Conservation (phyloP, 1,140 invertebrate species). For the Gonioctena quinquepunctata region DNA sequence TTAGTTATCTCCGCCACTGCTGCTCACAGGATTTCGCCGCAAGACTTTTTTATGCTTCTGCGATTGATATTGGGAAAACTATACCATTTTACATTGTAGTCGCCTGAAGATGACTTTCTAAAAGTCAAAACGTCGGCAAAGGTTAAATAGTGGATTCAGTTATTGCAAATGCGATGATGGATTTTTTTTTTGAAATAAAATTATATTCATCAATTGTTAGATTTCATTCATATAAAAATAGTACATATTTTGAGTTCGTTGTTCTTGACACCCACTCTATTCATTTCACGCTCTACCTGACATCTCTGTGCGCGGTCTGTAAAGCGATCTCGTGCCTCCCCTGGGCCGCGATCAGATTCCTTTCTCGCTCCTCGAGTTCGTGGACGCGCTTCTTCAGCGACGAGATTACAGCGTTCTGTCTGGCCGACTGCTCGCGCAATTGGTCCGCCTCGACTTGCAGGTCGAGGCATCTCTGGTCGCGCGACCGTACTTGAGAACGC, state of each 20-base stretch:
- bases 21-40: too few relatives aligned
- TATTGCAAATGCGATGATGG: not conserved
- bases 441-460: conserved; percentile 71
- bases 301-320: conserved; percentile 73
- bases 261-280: conserved; percentile 76
- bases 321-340: conserved; percentile 71
- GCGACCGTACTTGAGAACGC: conserved; percentile 65
- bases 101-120: too few relatives aligned
- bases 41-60: too few relatives aligned
- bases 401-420: conserved; percentile 77
- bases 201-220: too few relatives aligned
- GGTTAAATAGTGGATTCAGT: too few relatives aligned
- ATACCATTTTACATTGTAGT: too few relatives aligned
- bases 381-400: conserved; percentile 78
- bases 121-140: too few relatives aligned
- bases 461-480: conserved; percentile 69
- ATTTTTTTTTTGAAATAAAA: too few relatives aligned
- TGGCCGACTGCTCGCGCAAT: conserved; percentile 75
- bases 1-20: too few relatives aligned
- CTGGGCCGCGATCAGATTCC: conserved; percentile 65
- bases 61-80: too few relatives aligned
- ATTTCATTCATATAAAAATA: too few relatives aligned
- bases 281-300: conserved; percentile 66
- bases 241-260: conserved; percentile 69
- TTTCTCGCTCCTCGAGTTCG: conserved; percentile 76